A percentile compares a stretch with the other conserved stretches of the same genome.
Evolutionary conservation across 2,797 vertebrate species (phyloP).

Genomic region (Diceros bicornis): DNA sequence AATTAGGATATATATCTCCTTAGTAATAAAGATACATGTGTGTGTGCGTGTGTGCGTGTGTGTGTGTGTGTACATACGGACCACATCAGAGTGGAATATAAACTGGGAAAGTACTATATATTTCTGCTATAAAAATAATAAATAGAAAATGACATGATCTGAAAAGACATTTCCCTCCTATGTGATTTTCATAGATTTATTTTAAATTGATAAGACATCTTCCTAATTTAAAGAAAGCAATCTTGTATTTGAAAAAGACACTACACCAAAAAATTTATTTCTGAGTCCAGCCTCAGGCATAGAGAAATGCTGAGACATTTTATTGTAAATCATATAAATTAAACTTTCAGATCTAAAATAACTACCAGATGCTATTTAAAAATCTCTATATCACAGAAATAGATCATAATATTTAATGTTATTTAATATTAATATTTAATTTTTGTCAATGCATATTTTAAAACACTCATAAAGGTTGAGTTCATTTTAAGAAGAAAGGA

Average conservation of each 20-base stretch:
- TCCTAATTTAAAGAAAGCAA: slow-evolving; percentile 16
- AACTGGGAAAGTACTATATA: not conserved
- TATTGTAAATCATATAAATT: not conserved
- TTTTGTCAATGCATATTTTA: not conserved
- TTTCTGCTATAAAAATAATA: not conserved
- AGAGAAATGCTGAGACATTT: not conserved
- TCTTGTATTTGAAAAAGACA: not conserved
- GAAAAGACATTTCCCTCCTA: not conserved
- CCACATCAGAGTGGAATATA: not conserved
- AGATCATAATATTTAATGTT: not conserved
- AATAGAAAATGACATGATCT: not conserved
- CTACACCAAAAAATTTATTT: not conserved
- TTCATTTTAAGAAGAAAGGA: not conserved
- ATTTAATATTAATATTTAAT: not conserved
- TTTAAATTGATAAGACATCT: not conserved
- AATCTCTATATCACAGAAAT: not conserved
- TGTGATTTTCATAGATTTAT: not conserved
- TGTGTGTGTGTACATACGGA: not conserved
- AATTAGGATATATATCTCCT: not conserved
- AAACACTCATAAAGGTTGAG: not conserved
- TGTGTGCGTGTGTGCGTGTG: not conserved
- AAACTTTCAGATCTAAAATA: not conserved
- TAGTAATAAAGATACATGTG: not conserved
- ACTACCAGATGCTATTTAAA: not conserved
- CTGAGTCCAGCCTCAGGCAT: not conserved